A percentile compares a stretch with the other conserved stretches of the same genome.
These are phyloP conservation scores for Pandemis cinnamomeana DNA, from an alignment of 2,888 invertebrate species.

Conservation along the genomic window DNA sequence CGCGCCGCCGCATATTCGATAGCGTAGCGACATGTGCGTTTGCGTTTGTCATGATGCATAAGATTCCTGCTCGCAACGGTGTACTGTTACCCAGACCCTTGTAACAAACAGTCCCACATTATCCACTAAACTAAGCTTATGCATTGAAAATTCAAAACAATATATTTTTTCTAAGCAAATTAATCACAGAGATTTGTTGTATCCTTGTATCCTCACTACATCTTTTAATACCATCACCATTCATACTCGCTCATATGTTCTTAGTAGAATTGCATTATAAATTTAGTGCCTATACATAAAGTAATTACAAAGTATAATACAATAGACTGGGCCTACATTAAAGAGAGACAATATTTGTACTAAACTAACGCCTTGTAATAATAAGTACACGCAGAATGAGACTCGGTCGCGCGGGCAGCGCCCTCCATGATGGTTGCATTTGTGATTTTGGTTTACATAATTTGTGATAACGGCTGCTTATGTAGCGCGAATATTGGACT, in stretches of 20 bases:
- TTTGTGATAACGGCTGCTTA: conserved; percentile 65
- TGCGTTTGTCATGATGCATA: conserved; percentile 63
- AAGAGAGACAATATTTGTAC: conserved; percentile 83
- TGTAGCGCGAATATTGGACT: conserved; percentile 26
- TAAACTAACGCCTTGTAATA: conserved; percentile 76
- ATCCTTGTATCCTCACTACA: conserved; percentile 63
- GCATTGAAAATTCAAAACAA: conserved; percentile 70
- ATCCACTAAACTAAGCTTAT: conserved; percentile 47
- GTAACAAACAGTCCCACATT: conserved; percentile 50
- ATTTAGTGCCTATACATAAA: conserved; percentile 63
- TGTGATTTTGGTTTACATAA: conserved; percentile 76
- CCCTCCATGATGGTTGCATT: conserved; percentile 59
- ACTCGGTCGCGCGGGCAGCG: conserved; percentile 59
- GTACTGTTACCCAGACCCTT: conserved; percentile 55
- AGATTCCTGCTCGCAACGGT: conserved; percentile 20
- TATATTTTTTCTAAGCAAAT: conserved; percentile 70
- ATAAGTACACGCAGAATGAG: conserved; percentile 77
- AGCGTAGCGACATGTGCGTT: conserved; percentile 47
- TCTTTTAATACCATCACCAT: conserved; percentile 70
- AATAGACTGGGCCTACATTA: conserved; percentile 81
- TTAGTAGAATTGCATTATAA: conserved; percentile 63
- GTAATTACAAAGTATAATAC: conserved; percentile 67
- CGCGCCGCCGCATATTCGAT: not conserved
- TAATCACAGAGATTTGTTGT: conserved; percentile 81
- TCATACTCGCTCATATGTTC: conserved; percentile 69